A percentile compares a stretch with the other conserved stretches of the same genome.
phyloP scores from a whole-genome alignment of 2,888 invertebrate species.

The Dryocosmus kuriphilus region DNA sequence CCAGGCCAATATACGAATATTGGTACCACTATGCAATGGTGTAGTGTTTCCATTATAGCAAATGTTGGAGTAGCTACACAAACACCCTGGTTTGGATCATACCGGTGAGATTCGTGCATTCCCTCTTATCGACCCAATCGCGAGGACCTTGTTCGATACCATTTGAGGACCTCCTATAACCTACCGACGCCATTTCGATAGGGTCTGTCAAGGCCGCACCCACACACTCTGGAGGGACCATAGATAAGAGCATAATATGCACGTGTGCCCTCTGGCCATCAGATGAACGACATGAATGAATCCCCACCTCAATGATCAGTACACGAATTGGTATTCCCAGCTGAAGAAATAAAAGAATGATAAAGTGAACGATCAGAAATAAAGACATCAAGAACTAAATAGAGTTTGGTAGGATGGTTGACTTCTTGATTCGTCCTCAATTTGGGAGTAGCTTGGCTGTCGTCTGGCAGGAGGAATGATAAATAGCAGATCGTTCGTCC shows the following conservation, averaged over 20 bases:
- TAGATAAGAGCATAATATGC: conserved; percentile 44
- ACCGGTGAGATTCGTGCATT: conserved; percentile 38
- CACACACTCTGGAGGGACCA: conserved; percentile 58
- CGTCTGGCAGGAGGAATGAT: conserved; percentile 61
- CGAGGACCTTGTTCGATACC: conserved; percentile 69
- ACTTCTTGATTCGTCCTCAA: conserved; percentile 62
- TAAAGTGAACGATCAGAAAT: neutral
- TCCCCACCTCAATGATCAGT: neutral
- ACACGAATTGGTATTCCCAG: neutral
- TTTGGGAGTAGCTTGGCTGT: conserved; percentile 62
- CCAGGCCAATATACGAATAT: conserved; percentile 18
- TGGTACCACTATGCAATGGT: conserved; percentile 6
- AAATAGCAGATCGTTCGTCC: conserved; percentile 66
- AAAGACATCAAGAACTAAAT: neutral
- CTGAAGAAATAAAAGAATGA: neutral
- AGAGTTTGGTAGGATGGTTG: neutral
- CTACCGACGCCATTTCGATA: conserved; percentile 70
- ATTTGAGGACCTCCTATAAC: conserved; percentile 74
- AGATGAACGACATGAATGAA: conserved; percentile 2
- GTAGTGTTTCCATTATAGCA: neutral
- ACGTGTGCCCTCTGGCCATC: conserved; percentile 47
- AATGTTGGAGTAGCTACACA: neutral
- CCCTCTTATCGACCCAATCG: conserved; percentile 63
- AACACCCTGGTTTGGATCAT: conserved; percentile 9
- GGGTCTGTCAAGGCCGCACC: conserved; percentile 70